A percentile compares a stretch with the other conserved stretches of the same genome.
These are phyloP conservation scores for Drosophila trapezifrons DNA, from an alignment of 1,140 invertebrate genomes.

Conservation along the genomic window DNA sequence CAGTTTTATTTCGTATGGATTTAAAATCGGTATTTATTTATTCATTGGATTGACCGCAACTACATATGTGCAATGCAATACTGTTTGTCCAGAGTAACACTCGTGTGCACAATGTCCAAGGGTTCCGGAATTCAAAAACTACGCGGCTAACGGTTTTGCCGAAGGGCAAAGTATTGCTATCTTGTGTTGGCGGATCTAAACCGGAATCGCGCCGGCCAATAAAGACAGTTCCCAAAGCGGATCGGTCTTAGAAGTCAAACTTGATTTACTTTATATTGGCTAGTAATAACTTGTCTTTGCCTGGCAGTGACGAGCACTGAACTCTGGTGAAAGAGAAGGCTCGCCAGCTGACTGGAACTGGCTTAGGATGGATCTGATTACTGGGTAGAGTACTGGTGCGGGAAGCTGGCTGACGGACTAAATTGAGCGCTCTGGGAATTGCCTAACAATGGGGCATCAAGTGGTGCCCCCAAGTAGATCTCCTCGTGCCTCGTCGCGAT, in stretches of 20 bases:
- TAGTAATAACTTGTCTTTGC: constrained; percentile 12
- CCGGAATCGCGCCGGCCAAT: not conserved
- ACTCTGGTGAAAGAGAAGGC: constrained; percentile 8
- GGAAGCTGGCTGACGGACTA: not conserved
- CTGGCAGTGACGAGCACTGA: constrained; percentile 9
- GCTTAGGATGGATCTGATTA: constrained; percentile 1
- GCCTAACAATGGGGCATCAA: constrained; percentile 27
- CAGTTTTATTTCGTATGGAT: not conserved
- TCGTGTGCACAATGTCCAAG: not conserved
- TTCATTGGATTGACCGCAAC: not conserved
- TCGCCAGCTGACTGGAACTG: constrained; percentile 8
- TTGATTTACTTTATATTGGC: constrained; percentile 11
- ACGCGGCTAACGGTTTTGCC: not conserved
- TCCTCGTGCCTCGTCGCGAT: constrained; percentile 22
- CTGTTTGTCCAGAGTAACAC: no score
- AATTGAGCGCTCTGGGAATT: constrained; percentile 16
- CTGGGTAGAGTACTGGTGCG: not conserved
- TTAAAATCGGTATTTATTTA: not conserved
- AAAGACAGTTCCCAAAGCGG: not conserved
- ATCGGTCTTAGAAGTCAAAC: constrained; percentile 6
- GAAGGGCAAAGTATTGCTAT: not conserved
- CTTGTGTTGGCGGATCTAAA: not conserved
- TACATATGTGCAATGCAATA: not conserved
- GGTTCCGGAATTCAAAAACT: not conserved
- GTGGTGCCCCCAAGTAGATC: constrained; percentile 33